Base-by-base conservation (phyloP, 1,140 invertebrate species). In the Cataglyphis hispanica region DNA sequence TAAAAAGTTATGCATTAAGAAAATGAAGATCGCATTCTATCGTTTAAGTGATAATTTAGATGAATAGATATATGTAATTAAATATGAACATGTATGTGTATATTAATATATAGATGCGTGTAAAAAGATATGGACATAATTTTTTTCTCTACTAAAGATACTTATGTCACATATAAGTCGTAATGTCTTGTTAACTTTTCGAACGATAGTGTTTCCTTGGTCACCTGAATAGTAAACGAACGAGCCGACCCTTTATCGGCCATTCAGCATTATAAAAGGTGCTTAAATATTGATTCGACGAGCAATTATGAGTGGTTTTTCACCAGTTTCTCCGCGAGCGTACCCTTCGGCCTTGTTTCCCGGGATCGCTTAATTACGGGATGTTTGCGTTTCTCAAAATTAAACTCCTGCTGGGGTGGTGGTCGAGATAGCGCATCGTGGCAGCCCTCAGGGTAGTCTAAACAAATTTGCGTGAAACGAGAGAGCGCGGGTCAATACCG, bases 341-440 rank as follows among this genome's bases (percentile, higher is more conserved):
- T 89, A 88, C 83, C 89, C 87, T 87, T 86, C 84, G 61, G 78
- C 78, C 83, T 78, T 86, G 87, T 91, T 91, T 74, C 70, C 90
- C 70, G 69, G 77, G 56, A 78, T 87, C 75, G 91, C 90, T 91
- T 91, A 91, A 91, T 91, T 91, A 91, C 89, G 84, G 86, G 84
- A 91, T 91, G 90, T 91, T 91, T 91, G 90, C 87, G 78, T 91
- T 91, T 91, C 91, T 91, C 90, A 90, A 91, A 91, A 91, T 91
- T 91, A 91, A 91, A 91, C 87, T 90, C 74, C 85, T 84, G 40
- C 67, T 25, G 46, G 46, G 46, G 46, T 50, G 46, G 46, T 50
- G 69, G 76, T 60, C 80, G 72, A 80, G 70, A 64, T 74, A 86
- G 85, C 84, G 83, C 84, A 85, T 81, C 76, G 75, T 67, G 85